Evolutionary conservation across 2,113 vertebrate genomes (phyloP).

Genomic region (Prunella fulvescens): DNA sequence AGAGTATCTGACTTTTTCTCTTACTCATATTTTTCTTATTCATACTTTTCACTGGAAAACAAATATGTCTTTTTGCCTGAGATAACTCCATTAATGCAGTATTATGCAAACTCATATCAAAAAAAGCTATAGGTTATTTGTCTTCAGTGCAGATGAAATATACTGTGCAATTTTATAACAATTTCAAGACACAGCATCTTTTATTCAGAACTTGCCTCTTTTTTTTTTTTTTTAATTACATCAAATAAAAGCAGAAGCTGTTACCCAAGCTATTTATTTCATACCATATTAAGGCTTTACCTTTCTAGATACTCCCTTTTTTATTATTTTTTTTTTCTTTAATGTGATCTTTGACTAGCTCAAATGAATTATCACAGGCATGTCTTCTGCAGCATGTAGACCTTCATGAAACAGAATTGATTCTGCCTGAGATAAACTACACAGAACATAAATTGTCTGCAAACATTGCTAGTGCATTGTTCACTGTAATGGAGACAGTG

Average conservation of each 20-base stretch:
- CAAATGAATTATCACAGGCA: neutral
- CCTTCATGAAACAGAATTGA: neutral
- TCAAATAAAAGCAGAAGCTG: neutral
- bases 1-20: neutral
- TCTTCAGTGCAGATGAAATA: slow-evolving; percentile 3
- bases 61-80: neutral
- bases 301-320: neutral
- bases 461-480: neutral
- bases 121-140: neutral
- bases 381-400: neutral
- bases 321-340: neutral
- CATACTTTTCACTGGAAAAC: neutral
- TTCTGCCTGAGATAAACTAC: neutral
- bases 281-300: neutral
- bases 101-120: neutral
- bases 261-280: neutral
- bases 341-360: neutral
- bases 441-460: neutral
- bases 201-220: neutral
- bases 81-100: neutral
- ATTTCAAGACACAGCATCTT: neutral
- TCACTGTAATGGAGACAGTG: neutral
- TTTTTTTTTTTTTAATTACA: neutral
- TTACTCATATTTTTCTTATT: neutral
- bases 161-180: neutral